Conservation (phyloP, 1,140 invertebrate species). For the Diabrotica undecimpunctata region DNA sequence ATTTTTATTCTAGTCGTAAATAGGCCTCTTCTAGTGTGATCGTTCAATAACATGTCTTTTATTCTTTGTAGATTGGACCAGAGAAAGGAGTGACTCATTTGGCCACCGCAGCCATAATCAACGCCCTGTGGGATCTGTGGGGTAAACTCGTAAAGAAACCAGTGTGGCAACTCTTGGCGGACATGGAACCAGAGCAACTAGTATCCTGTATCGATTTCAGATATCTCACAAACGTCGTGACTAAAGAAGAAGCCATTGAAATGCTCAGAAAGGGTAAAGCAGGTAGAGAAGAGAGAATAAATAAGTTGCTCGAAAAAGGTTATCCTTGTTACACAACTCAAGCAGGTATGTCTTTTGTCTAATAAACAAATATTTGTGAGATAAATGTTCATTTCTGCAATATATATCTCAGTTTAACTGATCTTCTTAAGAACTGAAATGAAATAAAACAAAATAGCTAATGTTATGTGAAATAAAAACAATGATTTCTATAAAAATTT, state of each 20-base stretch:
- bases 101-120: constrained; percentile 82
- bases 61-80: constrained; percentile 70
- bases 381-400: too few relatives aligned
- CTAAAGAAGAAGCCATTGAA: constrained; percentile 73
- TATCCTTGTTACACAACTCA: constrained; percentile 79
- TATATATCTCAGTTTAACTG: too few relatives aligned
- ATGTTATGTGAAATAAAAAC: too few relatives aligned
- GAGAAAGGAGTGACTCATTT: constrained; percentile 89
- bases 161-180: constrained; percentile 78
- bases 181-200: constrained; percentile 77
- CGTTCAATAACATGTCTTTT: too few relatives aligned
- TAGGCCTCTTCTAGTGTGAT: too few relatives aligned
- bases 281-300: constrained; percentile 59
- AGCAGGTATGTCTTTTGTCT: constrained; percentile 52
- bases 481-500: too few relatives aligned
- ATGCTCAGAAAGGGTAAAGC: constrained; percentile 61
- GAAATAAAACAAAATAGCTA: too few relatives aligned
- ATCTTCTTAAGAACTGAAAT: too few relatives aligned
- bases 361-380: neutral
- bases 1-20: too few relatives aligned
- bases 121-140: constrained; percentile 91
- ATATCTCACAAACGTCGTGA: constrained; percentile 75
- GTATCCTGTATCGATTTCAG: constrained; percentile 85
- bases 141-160: constrained; percentile 79
- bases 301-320: constrained; percentile 57